Evolutionary conservation across 2,113 vertebrate genomes (phyloP), one percentile per base, ranked within the genome.

Genomic region (Arenaria interpres): DNA sequence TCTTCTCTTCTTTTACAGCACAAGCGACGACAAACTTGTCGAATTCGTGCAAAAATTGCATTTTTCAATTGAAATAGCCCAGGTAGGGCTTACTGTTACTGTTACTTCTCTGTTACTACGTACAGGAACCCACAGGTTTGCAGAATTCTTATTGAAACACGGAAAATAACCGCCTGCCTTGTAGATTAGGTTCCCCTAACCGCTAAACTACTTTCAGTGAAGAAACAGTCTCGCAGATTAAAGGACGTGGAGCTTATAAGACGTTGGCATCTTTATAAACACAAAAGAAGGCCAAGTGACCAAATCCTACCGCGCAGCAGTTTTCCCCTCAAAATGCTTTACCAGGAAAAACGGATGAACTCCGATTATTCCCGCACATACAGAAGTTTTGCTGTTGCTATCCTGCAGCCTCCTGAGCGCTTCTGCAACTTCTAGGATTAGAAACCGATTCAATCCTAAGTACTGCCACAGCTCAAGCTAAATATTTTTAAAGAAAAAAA

Each of bases 401-500:
- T 7, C 85, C 67, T 77, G 39, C 48, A 82, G 66, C 71, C 60
- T 78, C 72, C 73, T 83, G 64, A 92, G 82, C 73, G 72, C 59
- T 94, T 71, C 63, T 67, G 59, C 39, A 85, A 53, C 68, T 92
- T 75, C 57, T 45, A 73, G 69, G 68, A 82, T 66, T 84, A 87
- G 81, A 91, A 95, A 37, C 16, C 21, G 60, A 94, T 81, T 89
- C 93, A 92, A 81, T 59, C 30, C 13, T 48, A 67, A 84, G 51
- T 50, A 82, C 68, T 95, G 72, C 60, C 72, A 90, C 68, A 74
- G 56, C 43, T 89, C 66, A 53, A 91, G 56, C 51, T 75, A 81
- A 87, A 89, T 90, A 94, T 71, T 91, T 80, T 77, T 78, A 37
- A 95, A 66, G 41, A 46, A 46, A 45, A 80, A 71, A 92, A 85